These are phyloP conservation scores for Lacanobia oleracea DNA, from an alignment of 2,888 invertebrate genomes.

Conservation along the genomic window DNA sequence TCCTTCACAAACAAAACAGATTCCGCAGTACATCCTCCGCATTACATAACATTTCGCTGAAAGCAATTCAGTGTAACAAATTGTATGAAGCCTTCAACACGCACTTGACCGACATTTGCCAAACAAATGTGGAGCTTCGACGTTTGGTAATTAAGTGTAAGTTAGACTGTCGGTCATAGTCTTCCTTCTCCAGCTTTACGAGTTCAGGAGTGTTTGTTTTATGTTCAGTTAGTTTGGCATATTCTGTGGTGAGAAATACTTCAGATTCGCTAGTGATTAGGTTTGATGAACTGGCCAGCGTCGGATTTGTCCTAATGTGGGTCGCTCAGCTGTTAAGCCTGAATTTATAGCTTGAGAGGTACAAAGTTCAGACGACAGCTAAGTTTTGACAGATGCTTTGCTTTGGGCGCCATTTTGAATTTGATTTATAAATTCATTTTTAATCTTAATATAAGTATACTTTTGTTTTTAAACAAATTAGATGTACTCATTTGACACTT, in stretches of 20 bases:
- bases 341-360: not conserved
- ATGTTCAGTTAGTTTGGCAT: conserved; percentile 45
- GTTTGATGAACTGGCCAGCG: conserved; percentile 16
- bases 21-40: conserved; percentile 3
- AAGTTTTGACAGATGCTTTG: not conserved
- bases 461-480: not conserved
- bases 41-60: conserved; percentile 28
- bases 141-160: conserved; percentile 49
- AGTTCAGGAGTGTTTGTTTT: conserved; percentile 42
- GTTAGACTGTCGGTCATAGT: conserved; percentile 15
- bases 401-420: conserved; percentile 1
- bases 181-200: conserved; percentile 39
- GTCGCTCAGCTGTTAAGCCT: not conserved
- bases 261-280: conserved; percentile 29
- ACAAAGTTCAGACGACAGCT: conserved; percentile 5
- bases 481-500: not conserved
- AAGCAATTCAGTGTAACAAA: conserved; percentile 56
- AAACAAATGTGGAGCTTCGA: conserved; percentile 58
- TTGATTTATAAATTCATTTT: not conserved
- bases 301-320: conserved; percentile 14
- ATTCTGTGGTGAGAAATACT: conserved; percentile 30
- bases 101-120: conserved; percentile 47
- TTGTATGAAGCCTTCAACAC: conserved; percentile 55
- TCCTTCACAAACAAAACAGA: conserved; percentile 21
- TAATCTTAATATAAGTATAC: too few species aligned